Conservation (phyloP, 2,888 invertebrate genomes). For the Brachypterus glaber region DNA sequence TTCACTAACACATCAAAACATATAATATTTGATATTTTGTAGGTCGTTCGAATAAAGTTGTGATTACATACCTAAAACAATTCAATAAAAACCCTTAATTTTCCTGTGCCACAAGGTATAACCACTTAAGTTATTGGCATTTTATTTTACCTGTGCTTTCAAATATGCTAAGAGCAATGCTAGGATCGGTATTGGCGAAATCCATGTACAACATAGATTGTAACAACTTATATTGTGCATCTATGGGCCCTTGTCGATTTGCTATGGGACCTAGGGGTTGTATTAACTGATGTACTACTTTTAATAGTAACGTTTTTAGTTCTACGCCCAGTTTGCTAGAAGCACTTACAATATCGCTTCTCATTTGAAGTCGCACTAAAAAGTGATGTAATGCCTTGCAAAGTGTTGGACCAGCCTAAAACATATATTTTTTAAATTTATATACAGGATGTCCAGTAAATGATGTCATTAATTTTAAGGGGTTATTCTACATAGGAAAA, state of each 20-base stretch:
- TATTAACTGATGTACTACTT: constrained; percentile 62
- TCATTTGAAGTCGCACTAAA: constrained; percentile 56
- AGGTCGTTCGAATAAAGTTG: too few species aligned
- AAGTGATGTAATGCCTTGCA: constrained; percentile 65
- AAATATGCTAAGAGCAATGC: constrained; percentile 62
- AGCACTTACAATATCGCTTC: constrained; percentile 51
- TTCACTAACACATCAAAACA: too few species aligned
- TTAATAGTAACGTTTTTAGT: constrained; percentile 57
- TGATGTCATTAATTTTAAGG: too few species aligned
- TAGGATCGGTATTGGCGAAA: constrained; percentile 59
- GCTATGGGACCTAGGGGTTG: constrained; percentile 54
- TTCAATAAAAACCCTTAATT: too few species aligned
- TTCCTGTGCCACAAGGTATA: too few species aligned
- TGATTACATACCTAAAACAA: too few species aligned
- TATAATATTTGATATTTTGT: too few species aligned
- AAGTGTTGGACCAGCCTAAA: constrained; percentile 65
- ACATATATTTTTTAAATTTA: constrained; percentile 14
- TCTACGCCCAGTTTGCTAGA: constrained; percentile 46
- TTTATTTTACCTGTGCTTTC: constrained; percentile 63
- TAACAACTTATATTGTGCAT: constrained; percentile 65
- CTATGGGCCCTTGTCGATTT: constrained; percentile 57
- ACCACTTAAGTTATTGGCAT: too few species aligned
- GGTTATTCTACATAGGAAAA: too few species aligned
- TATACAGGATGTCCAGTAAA: too few species aligned
- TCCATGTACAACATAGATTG: constrained; percentile 56